Evolutionary conservation across 1,140 invertebrate species (phyloP).

Genomic region (Mercenaria mercenaria): DNA sequence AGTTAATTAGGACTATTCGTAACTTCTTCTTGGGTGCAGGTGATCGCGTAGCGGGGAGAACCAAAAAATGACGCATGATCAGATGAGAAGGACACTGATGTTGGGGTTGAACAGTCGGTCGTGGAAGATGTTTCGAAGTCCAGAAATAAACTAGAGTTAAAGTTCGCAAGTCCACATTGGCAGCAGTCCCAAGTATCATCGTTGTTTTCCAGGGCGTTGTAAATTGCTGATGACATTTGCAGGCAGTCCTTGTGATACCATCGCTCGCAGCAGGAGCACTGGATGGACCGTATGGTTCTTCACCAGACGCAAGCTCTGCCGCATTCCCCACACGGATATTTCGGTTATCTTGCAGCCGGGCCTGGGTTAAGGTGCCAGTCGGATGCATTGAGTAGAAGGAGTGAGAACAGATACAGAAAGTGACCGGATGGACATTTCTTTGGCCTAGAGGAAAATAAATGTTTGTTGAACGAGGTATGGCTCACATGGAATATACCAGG

Average conservation of each 20-base stretch:
- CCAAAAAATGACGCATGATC: background rate
- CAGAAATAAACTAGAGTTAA: constrained; percentile 11
- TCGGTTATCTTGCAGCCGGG: background rate
- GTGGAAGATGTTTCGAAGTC: background rate
- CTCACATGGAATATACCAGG: background rate
- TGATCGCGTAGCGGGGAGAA: background rate
- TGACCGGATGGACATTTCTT: background rate
- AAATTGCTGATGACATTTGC: background rate
- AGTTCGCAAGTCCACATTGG: background rate
- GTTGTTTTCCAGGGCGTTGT: background rate
- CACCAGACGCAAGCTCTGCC: background rate
- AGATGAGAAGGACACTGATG: background rate
- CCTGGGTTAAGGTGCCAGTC: background rate
- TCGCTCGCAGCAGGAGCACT: background rate
- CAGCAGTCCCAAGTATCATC: background rate
- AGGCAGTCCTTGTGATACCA: background rate
- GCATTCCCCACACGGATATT: background rate
- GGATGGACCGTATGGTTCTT: background rate
- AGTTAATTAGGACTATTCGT: background rate
- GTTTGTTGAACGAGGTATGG: background rate
- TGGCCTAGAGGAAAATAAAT: background rate
- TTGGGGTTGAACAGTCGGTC: background rate
- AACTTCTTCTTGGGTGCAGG: constrained; percentile 24
- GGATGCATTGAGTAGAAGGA: background rate
- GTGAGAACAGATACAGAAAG: background rate